phyloP scores from a whole-genome alignment of 2,888 invertebrate genomes.

The Leptopilina syphax region DNA sequence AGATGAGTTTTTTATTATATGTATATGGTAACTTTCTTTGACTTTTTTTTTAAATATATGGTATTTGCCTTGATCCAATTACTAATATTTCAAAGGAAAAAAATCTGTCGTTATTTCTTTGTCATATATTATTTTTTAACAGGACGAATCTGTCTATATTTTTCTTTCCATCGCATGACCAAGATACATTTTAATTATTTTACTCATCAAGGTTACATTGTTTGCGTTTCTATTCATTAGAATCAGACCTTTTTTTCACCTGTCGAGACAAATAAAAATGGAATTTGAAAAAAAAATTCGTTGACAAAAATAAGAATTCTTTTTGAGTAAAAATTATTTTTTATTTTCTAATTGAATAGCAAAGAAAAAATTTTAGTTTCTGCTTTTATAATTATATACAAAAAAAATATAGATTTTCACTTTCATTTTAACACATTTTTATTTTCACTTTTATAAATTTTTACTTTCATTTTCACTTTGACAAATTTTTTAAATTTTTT shows the following conservation, averaged over 20 bases:
- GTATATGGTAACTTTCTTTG: not conserved
- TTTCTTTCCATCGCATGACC: conserved; percentile 1
- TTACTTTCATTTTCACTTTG: too few species aligned
- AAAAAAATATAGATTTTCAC: too few species aligned
- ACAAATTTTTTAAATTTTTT: too few species aligned
- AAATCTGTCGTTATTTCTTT: not conserved
- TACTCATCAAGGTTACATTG: not conserved
- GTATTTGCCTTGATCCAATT: not conserved
- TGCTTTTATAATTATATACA: too few species aligned
- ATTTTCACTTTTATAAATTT: too few species aligned
- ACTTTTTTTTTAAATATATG: not conserved
- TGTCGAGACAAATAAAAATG: too few species aligned
- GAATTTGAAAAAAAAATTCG: too few species aligned
- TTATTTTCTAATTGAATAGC: too few species aligned
- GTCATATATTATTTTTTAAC: not conserved
- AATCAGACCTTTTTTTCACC: not conserved
- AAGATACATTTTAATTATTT: not conserved
- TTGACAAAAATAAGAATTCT: too few species aligned
- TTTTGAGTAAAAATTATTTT: too few species aligned
- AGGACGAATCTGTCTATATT: not conserved
- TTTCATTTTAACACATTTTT: too few species aligned
- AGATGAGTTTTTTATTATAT: not conserved
- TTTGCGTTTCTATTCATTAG: not conserved
- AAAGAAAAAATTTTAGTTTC: too few species aligned
- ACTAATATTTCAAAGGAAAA: not conserved